Evolutionary conservation across 2,113 vertebrate species (phyloP).

Genomic region (Polypterus senegalus): DNA sequence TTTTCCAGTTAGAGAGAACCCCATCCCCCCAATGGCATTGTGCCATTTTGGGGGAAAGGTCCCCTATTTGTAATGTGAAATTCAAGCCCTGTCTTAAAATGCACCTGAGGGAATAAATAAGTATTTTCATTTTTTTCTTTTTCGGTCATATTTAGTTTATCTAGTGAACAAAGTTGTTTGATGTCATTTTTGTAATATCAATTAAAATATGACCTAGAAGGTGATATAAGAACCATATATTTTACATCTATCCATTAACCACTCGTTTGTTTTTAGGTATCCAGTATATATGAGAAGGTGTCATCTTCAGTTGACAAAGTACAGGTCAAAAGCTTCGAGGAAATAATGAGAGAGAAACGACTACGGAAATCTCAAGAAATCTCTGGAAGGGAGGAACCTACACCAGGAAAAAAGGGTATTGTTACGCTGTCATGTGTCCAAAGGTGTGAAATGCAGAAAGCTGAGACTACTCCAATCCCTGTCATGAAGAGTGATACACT

Average conservation of each 20-base stretch:
- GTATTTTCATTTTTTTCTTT: too few species aligned
- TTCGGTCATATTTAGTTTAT: too few species aligned
- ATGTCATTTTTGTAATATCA: too few species aligned
- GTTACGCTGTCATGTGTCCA: neutral
- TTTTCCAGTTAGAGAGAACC: too few species aligned
- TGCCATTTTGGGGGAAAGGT: too few species aligned
- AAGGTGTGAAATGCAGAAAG: slow-evolving; percentile 5
- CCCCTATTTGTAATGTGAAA: too few species aligned
- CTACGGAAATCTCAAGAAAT: slow-evolving; percentile 51
- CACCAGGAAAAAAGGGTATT: too few species aligned
- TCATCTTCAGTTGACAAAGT: slow-evolving; percentile 23
- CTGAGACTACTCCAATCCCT: neutral
- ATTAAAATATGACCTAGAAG: neutral
- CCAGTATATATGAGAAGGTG: slow-evolving; percentile 1
- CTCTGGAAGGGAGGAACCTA: too few species aligned
- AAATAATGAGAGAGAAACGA: slow-evolving; percentile 65
- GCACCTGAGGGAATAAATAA: too few species aligned
- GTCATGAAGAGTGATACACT: neutral
- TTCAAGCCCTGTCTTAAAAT: too few species aligned
- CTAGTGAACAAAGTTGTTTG: too few species aligned
- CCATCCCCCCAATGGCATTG: too few species aligned
- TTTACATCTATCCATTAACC: neutral
- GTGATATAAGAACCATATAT: neutral
- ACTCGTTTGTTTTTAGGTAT: neutral
- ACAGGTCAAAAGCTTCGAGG: slow-evolving; percentile 73